Evolutionary conservation across 2,888 invertebrate genomes (phyloP).

Genomic region (Nephrotoma flavescens): DNA sequence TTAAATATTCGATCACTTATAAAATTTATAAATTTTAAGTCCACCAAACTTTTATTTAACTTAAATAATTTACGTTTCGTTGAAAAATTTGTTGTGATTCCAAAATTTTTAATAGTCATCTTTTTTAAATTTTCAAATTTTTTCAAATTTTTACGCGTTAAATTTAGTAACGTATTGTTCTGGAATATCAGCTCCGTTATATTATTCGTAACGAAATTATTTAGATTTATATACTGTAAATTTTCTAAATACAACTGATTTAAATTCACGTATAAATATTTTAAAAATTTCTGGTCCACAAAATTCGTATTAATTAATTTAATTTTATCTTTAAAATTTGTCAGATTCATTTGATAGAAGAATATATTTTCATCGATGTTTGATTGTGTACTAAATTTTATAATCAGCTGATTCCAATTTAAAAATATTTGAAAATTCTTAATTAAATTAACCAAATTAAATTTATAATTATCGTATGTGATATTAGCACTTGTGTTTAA

Average conservation of each 20-base stretch:
- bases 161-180: background rate
- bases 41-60: background rate
- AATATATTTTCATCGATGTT: background rate
- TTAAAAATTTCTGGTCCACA: background rate
- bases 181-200: background rate
- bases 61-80: background rate
- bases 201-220: background rate
- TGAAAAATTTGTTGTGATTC: background rate
- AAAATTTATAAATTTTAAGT: background rate
- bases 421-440: background rate
- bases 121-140: background rate
- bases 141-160: background rate
- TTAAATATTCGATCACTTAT: background rate
- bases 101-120: background rate
- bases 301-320: background rate
- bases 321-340: background rate
- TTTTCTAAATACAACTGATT: background rate
- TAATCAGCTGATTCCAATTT: background rate
- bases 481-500: background rate
- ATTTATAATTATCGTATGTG: background rate
- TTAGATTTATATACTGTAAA: background rate
- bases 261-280: background rate
- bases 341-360: background rate
- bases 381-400: background rate
- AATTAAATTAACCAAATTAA: background rate